Percentiles rank a stretch among this genome's conserved stretches.
These are phyloP conservation scores for Cephus pulcher DNA, from an alignment of 2,888 invertebrate species.

Conservation along the genomic window DNA sequence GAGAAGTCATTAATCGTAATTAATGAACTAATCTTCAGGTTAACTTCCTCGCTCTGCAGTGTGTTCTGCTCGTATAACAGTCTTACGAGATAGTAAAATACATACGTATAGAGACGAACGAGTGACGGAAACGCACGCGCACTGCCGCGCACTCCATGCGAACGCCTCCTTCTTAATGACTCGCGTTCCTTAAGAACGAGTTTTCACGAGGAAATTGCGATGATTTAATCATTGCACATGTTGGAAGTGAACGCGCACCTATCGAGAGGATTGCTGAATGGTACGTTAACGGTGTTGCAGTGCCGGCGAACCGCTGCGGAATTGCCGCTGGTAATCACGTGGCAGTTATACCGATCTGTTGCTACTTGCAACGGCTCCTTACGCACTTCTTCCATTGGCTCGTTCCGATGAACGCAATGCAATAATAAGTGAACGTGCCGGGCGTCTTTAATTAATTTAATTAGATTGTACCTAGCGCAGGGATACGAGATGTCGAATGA, in stretches of 20 bases:
- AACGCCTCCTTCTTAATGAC: background rate
- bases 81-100: background rate
- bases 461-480: slow-evolving; percentile 45
- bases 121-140: background rate
- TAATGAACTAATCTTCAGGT: slow-evolving; percentile 31
- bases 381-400: slow-evolving; percentile 10
- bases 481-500: background rate
- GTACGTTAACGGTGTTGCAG: background rate
- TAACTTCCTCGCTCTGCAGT: background rate
- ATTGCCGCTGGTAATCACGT: slow-evolving; percentile 7
- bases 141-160: background rate
- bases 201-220: slow-evolving; percentile 11
- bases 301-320: background rate
- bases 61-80: background rate
- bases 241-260: slow-evolving; percentile 15
- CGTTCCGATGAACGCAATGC: slow-evolving; percentile 5
- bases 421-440: slow-evolving; percentile 30
- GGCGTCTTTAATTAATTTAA: slow-evolving; percentile 59
- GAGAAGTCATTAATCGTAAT: slow-evolving; percentile 43
- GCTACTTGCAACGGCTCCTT: slow-evolving; percentile 23
- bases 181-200: slow-evolving; percentile 1
- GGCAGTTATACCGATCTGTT: slow-evolving; percentile 23
- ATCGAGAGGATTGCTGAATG: slow-evolving; percentile 8
- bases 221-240: slow-evolving; percentile 24
- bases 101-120: background rate